Conservation (phyloP, 2,113 vertebrate species). For the Sisor rabdophorus region DNA sequence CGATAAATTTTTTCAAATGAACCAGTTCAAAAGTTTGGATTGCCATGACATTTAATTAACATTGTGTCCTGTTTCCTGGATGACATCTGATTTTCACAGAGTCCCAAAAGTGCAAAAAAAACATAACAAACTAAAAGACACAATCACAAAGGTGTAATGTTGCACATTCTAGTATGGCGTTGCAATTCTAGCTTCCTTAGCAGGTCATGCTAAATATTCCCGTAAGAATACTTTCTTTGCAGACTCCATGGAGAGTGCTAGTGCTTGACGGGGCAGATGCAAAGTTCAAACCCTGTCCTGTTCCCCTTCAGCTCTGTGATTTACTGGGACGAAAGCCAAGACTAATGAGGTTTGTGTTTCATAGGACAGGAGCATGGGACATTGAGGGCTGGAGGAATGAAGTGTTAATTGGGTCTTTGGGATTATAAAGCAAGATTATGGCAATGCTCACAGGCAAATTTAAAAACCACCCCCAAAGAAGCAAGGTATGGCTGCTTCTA, state of each 20-base stretch:
- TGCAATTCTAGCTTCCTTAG: slow-evolving; percentile 11
- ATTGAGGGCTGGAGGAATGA: slow-evolving; percentile 14
- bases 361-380: slow-evolving; percentile 9
- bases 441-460: slow-evolving; percentile 16
- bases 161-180: neutral
- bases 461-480: neutral
- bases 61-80: too few species aligned
- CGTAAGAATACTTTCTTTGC: slow-evolving; percentile 9
- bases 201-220: slow-evolving; percentile 10
- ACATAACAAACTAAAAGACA: too few species aligned
- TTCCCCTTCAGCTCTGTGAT: slow-evolving; percentile 16
- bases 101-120: too few species aligned
- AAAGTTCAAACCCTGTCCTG: slow-evolving; percentile 10
- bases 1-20: too few species aligned
- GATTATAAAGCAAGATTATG: slow-evolving; percentile 4
- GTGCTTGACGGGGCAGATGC: neutral
- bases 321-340: slow-evolving; percentile 6
- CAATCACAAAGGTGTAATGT: neutral
- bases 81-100: too few species aligned
- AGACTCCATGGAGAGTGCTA: slow-evolving; percentile 5
- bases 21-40: too few species aligned
- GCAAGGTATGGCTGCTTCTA: too few species aligned
- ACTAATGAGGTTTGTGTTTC: slow-evolving; percentile 33
- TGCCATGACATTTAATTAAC: too few species aligned
- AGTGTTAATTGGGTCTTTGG: slow-evolving; percentile 34